Conservation (phyloP, 2,113 vertebrate species). For the Rattus norvegicus region GRCr8 NC_086031.1:58984001-58984500, state of each 20-base stretch:
- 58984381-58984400: constrained; percentile 69
- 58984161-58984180: neutral
- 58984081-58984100: neutral
- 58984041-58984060: neutral
- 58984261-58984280: neutral
- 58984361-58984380: neutral
- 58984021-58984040: neutral
- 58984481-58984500: constrained; percentile 36
- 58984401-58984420: constrained; percentile 50
- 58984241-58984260: neutral
- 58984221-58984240: neutral
- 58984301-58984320: neutral
- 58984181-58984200: neutral
- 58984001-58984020: neutral
- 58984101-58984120: neutral
- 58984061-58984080: neutral
- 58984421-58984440: constrained; percentile 61
- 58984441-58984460: constrained; percentile 64
- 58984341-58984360: neutral
- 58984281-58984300: constrained; percentile 1
- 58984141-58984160: neutral
- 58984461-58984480: constrained; percentile 56
- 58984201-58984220: neutral
- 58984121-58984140: neutral
- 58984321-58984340: neutral